phyloP scores from a whole-genome alignment of 1,140 invertebrate genomes.

The Hylyphantes graminicola region DNA sequence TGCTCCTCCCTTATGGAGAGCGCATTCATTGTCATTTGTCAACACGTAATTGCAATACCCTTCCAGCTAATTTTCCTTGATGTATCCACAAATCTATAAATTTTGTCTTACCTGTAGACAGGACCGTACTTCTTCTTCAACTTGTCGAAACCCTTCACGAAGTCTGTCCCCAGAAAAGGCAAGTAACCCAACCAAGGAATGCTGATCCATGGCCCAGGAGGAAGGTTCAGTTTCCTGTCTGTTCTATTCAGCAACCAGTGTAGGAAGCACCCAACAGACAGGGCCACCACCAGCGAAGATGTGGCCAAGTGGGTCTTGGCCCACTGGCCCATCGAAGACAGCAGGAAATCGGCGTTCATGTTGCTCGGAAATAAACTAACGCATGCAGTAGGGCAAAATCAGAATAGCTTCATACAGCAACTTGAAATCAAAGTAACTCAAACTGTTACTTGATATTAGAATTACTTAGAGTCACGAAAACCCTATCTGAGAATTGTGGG shows the following conservation, averaged over 20 bases:
- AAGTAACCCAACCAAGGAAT: conserved; percentile 35
- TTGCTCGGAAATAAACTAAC: not conserved
- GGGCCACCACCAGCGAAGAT: conserved; percentile 38
- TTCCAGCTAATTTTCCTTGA: not conserved
- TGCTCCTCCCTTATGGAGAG: too few relatives aligned
- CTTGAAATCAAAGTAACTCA: too few relatives aligned
- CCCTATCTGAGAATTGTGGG: too few relatives aligned
- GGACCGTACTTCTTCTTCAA: conserved; percentile 50
- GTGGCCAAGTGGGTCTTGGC: conserved; percentile 52
- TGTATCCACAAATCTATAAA: not conserved
- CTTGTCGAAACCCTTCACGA: conserved; percentile 34
- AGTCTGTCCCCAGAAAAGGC: conserved; percentile 49
- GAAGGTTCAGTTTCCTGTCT: not conserved
- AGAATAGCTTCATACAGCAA: too few relatives aligned
- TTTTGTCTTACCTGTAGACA: conserved; percentile 28
- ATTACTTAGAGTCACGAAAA: too few relatives aligned
- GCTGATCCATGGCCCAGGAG: conserved; percentile 50
- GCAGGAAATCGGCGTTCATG: conserved; percentile 26
- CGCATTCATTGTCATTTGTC: too few relatives aligned
- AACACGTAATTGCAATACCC: too few relatives aligned
- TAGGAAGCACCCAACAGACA: conserved; percentile 36
- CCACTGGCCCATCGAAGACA: conserved; percentile 13
- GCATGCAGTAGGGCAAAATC: too few relatives aligned
- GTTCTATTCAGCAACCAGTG: conserved; percentile 28
- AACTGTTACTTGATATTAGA: too few relatives aligned